Percentiles rank a stretch among this genome's conserved stretches.
Evolutionary conservation across 2,113 vertebrate species (phyloP).

Genomic region (Stomatorhinus ivindoensis): DNA sequence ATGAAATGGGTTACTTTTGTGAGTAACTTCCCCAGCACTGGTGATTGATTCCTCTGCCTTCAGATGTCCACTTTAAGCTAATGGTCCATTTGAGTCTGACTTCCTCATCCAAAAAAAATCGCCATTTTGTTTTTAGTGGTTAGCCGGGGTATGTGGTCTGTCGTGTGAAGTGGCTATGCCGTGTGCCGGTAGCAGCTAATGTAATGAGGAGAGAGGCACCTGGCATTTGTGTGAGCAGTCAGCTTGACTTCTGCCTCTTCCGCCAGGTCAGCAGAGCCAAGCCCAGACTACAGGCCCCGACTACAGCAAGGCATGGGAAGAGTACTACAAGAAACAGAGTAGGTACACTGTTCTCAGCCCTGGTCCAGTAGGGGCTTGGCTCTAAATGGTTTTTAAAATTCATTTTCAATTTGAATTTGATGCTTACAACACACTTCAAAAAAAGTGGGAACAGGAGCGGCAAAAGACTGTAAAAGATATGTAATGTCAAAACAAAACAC

Average conservation of each 20-base stretch:
- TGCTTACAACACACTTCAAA: background rate
- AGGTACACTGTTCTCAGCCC: constrained; percentile 34
- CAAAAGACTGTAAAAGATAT: background rate
- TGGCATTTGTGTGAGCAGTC: background rate
- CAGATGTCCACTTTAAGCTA: background rate
- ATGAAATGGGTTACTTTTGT: background rate
- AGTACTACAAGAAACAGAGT: constrained; percentile 83
- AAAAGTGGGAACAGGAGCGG: background rate
- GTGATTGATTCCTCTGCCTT: background rate
- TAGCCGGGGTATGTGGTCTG: background rate
- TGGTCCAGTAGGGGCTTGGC: background rate
- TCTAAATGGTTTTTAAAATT: background rate
- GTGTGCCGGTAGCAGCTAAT: background rate
- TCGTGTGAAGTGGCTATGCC: background rate
- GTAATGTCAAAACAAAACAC: background rate
- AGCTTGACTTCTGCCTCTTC: background rate
- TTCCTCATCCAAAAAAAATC: background rate
- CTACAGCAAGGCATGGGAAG: constrained; percentile 92
- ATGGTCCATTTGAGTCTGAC: background rate
- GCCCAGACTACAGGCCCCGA: constrained; percentile 80
- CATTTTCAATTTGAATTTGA: background rate
- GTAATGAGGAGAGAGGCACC: background rate
- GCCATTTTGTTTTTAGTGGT: background rate
- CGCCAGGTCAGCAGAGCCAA: constrained; percentile 83
- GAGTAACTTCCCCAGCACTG: background rate